Conservation (phyloP, 2,888 invertebrate species). For the Chelonus formosanus region DNA sequence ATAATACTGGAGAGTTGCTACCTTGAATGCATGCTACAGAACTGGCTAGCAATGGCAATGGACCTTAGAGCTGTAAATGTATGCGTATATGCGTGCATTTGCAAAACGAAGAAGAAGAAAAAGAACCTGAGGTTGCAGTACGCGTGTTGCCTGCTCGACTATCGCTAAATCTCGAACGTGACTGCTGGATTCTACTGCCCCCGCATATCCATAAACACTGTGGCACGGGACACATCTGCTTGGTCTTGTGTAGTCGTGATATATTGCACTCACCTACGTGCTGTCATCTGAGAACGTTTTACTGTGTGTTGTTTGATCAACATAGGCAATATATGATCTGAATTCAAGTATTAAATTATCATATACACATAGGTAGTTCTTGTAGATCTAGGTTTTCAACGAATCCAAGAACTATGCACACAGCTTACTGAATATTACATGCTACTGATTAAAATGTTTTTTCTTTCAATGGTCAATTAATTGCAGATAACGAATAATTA, state of each 20-base stretch:
- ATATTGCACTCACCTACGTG: conserved; percentile 21
- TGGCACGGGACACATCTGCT: conserved; percentile 31
- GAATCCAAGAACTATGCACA: conserved; percentile 3
- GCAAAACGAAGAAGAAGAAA: neutral
- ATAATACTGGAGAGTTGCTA: neutral
- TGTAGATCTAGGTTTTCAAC: neutral
- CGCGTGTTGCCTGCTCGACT: conserved; percentile 5
- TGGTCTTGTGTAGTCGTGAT: conserved; percentile 24
- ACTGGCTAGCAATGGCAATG: conserved; percentile 8
- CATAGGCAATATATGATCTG: conserved; percentile 13
- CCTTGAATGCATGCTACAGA: neutral
- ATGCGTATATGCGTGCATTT: neutral
- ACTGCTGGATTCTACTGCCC: conserved; percentile 40
- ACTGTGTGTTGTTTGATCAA: conserved; percentile 1
- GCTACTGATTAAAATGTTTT: neutral
- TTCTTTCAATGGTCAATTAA: neutral
- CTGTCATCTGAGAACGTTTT: conserved; percentile 25
- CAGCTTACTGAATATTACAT: no score
- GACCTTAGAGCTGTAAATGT: neutral
- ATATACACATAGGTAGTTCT: conserved; percentile 1
- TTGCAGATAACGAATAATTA: no score
- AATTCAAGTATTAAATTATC: conserved; percentile 7
- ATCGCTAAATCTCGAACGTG: conserved; percentile 38
- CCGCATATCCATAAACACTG: conserved; percentile 35
- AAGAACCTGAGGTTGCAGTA: conserved; percentile 22